phyloP scores from a whole-genome alignment of 1,140 invertebrate genomes.

The Heliothis virescens region DNA sequence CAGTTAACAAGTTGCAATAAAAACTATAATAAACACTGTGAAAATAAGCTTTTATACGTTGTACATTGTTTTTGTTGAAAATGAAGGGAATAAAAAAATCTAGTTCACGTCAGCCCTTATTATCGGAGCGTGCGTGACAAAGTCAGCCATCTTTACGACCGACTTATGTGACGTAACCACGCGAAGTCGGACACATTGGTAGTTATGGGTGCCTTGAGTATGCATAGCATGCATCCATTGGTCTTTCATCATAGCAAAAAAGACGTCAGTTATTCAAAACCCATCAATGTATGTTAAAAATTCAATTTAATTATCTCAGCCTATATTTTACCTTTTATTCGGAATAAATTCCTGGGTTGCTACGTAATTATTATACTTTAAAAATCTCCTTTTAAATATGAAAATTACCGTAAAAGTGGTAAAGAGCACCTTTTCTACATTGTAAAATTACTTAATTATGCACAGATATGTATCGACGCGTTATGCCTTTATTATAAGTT shows the following conservation, averaged over 20 bases:
- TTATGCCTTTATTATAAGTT: neutral
- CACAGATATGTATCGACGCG: neutral
- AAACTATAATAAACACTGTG: constrained; percentile 21
- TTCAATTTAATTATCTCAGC: too few relatives aligned
- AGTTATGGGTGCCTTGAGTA: neutral
- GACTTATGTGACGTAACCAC: constrained; percentile 35
- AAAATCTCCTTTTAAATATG: neutral
- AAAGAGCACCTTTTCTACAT: neutral
- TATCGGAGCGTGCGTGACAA: constrained; percentile 24
- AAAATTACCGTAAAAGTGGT: neutral
- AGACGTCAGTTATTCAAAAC: neutral
- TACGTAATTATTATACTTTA: neutral
- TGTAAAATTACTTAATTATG: neutral
- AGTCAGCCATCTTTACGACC: constrained; percentile 31
- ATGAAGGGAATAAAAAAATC: constrained; percentile 27
- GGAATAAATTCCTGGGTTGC: too few relatives aligned
- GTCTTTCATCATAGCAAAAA: neutral
- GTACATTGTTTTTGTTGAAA: constrained; percentile 18
- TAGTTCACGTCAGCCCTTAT: constrained; percentile 33
- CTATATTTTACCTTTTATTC: too few relatives aligned
- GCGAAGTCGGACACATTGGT: neutral
- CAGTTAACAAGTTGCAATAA: constrained; percentile 29
- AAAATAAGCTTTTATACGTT: constrained; percentile 28
- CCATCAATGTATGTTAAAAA: neutral
- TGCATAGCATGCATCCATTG: neutral